A percentile compares a stretch with the other conserved stretches of the same genome.
Evolutionary conservation across 2,113 vertebrate species (phyloP).

Genomic region (Procavia capensis): DNA sequence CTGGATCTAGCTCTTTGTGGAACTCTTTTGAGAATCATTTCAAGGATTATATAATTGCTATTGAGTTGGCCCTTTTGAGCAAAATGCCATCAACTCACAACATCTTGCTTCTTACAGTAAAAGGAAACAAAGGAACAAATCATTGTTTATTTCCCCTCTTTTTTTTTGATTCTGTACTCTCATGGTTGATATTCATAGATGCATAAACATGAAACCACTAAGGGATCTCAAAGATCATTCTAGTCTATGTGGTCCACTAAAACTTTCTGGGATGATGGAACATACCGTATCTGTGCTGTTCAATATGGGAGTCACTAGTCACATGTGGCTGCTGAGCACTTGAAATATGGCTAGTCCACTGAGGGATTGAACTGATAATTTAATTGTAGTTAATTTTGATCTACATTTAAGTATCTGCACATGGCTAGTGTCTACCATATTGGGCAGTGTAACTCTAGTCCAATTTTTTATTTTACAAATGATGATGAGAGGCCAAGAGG

Average conservation of each 20-base stretch:
- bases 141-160: background rate
- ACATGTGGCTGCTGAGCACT: accelerated
- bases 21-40: constrained; percentile 2
- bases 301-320: background rate
- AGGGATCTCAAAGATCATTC: background rate
- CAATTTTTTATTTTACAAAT: background rate
- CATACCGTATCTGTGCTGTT: background rate
- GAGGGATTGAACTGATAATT: background rate
- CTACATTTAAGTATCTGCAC: background rate
- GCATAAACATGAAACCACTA: background rate
- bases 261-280: accelerated
- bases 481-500: background rate
- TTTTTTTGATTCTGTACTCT: background rate
- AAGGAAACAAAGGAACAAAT: background rate
- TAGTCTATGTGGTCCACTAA: background rate
- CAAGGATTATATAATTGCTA: background rate
- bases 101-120: background rate
- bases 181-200: background rate
- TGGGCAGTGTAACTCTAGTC: background rate
- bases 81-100: background rate
- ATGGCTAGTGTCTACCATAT: too few species aligned
- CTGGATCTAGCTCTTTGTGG: background rate
- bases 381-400: background rate
- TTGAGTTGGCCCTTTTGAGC: background rate
- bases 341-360: too few species aligned